Percentiles rank a stretch among this genome's conserved stretches.
phyloP scores from a whole-genome alignment of 1,140 invertebrate species.

The Asobara japonica region DNA sequence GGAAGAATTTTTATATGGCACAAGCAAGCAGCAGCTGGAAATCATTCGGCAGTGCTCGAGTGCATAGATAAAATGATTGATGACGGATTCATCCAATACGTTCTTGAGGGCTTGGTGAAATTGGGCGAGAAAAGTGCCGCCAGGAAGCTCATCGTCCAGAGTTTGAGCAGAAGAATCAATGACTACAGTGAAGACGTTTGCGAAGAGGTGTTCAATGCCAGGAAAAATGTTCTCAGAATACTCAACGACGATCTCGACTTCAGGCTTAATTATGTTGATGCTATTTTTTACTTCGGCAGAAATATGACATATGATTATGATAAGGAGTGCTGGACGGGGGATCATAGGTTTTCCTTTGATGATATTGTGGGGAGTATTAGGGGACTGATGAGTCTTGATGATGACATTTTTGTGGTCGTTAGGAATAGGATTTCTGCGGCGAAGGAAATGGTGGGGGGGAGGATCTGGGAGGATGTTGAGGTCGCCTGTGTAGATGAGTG shows the following conservation, averaged over 20 bases:
- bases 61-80: slow-evolving; percentile 54
- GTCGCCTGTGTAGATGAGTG: slow-evolving; percentile 42
- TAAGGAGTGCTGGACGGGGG: slow-evolving; percentile 55
- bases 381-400: slow-evolving; percentile 46
- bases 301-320: slow-evolving; percentile 60
- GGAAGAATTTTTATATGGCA: slow-evolving; percentile 57
- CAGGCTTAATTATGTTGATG: slow-evolving; percentile 65
- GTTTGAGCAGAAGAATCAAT: slow-evolving; percentile 61
- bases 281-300: slow-evolving; percentile 67
- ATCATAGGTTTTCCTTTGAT: slow-evolving; percentile 63
- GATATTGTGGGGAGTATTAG: slow-evolving; percentile 64
- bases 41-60: slow-evolving; percentile 47
- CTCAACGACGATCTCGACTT: slow-evolving; percentile 65
- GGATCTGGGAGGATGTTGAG: slow-evolving; percentile 58
- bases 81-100: slow-evolving; percentile 45
- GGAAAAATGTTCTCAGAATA: slow-evolving; percentile 57
- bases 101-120: slow-evolving; percentile 44
- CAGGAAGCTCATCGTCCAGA: slow-evolving; percentile 61
- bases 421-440: slow-evolving; percentile 48
- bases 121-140: slow-evolving; percentile 50
- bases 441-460: slow-evolving; percentile 45
- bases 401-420: slow-evolving; percentile 39
- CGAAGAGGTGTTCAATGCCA: slow-evolving; percentile 57
- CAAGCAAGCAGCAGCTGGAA: slow-evolving; percentile 47
- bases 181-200: slow-evolving; percentile 65